Base-by-base conservation (phyloP, 1,140 invertebrate genomes). In the Plodia interpunctella region DNA sequence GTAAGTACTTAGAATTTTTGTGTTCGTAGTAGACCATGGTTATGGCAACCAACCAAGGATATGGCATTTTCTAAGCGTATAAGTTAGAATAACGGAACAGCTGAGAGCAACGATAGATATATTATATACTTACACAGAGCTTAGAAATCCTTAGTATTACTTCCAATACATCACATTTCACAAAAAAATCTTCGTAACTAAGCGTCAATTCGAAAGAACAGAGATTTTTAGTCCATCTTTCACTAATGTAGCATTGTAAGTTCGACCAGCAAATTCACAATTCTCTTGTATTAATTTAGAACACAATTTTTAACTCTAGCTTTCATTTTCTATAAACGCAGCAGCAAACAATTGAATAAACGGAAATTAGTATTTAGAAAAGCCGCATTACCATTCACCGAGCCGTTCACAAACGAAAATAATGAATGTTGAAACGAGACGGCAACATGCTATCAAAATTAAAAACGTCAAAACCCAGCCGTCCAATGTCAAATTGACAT, bases 181-280 rank as follows among this genome's bases (percentile, higher is more conserved):
- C 77, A 75, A 55, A 20, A 78, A 50, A 68, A 58, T 75, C 68
- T 58, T 68, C 66, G 59, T 78, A 44, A 15, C 13, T 13, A 66
- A 70, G 71, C 68, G 66, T 76, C 68, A 73, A 72, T 65, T 67
- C 65, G 73, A 80, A 67, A 80, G 69, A 65, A 62, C 68, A 57
- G 62, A 69, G 72, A 83, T 77, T 76, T n/a, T 77, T 72, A 70
- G 74, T 78, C 59, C 80, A 83, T 83, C 74, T 83, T 85, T 79
- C 74, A 83, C 78, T 71, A 81, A 79, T 74, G 68, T 66, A 55
- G 61, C 65, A 44, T 44, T 15, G 6, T 44, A 4, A 3, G n/a
- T 3, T 10, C 1, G n/a, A 6, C 13, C 13, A 13, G 38, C 13
- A 5, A 44, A 44, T 44, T 44, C 38, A 44, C 38, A 15, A 15